These are phyloP conservation scores for Coranthus polyacanthus DNA, from an alignment of 2,797 vertebrate genomes.

Conservation along the genomic window DNA sequence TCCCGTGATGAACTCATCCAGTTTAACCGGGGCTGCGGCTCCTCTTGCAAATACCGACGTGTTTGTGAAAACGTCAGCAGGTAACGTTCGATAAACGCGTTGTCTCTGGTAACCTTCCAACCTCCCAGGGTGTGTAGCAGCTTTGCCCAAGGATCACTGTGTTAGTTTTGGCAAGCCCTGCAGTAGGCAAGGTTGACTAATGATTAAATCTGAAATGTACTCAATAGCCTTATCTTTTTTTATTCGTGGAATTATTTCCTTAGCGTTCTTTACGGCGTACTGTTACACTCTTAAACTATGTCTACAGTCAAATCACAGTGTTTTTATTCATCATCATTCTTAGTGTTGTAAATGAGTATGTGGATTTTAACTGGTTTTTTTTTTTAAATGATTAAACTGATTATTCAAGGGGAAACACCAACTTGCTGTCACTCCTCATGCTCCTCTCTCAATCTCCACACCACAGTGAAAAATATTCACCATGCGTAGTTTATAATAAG, in stretches of 20 bases:
- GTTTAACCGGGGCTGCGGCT: not conserved
- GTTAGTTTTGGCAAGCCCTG: conserved; percentile 75
- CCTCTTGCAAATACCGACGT: conserved; percentile 26
- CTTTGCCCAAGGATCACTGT: conserved; percentile 48
- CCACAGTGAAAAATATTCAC: no score
- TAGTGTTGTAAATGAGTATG: no score
- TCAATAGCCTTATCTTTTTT: conserved; percentile 26
- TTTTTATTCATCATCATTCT: no score
- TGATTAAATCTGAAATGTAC: conserved; percentile 41
- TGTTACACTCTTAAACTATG: no score
- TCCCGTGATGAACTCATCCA: no score
- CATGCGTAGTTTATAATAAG: conserved; percentile 10
- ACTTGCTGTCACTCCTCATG: no score
- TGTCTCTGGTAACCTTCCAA: conserved; percentile 46
- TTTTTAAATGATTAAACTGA: no score
- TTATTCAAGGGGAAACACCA: no score
- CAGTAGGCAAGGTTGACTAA: conserved; percentile 35
- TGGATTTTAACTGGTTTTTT: no score
- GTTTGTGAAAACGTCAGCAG: conserved; percentile 61
- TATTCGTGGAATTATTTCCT: conserved; percentile 13
- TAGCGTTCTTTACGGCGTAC: no score
- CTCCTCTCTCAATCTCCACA: no score
- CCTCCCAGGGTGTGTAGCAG: conserved; percentile 63
- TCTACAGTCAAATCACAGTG: no score
- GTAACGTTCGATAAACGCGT: conserved; percentile 4